These are phyloP conservation scores for Myotis daubentonii DNA, from an alignment of 2,797 vertebrate genomes.

Conservation along the genomic window DNA sequence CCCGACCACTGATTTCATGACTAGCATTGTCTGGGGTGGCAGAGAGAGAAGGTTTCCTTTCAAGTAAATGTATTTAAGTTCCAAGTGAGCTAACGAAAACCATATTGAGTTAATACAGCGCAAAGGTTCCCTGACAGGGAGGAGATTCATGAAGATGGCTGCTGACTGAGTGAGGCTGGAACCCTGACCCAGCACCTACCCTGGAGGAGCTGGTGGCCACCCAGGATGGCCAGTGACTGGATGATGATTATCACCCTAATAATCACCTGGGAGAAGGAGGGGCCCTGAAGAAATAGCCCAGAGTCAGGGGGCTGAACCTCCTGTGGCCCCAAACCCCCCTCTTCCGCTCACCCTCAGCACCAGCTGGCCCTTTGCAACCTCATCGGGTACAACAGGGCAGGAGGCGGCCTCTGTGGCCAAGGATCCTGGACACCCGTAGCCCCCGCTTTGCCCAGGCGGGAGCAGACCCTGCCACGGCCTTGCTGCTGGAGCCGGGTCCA, in stretches of 20 bases:
- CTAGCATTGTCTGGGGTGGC: not conserved
- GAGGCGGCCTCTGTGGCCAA: not conserved
- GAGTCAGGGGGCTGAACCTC: not conserved
- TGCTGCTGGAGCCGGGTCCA: not conserved
- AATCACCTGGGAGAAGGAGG: not conserved
- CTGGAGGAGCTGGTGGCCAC: not conserved
- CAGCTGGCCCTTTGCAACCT: not conserved
- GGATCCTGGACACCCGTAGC: not conserved
- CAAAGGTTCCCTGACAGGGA: not conserved
- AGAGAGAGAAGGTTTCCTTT: conserved; percentile 9
- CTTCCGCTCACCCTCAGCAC: not conserved
- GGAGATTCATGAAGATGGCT: not conserved
- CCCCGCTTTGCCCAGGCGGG: not conserved
- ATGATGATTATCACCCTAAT: not conserved
- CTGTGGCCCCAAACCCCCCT: not conserved
- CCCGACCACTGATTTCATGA: not conserved
- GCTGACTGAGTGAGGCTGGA: not conserved
- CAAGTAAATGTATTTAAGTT: not conserved
- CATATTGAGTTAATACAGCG: not conserved
- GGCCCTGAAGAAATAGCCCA: not conserved
- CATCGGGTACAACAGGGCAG: not conserved
- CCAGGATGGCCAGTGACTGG: not conserved
- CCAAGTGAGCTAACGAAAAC: not conserved
- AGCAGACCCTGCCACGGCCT: not conserved
- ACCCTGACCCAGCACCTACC: not conserved